Percentiles rank a stretch among this genome's conserved stretches.
Conservation (phyloP, 2,113 vertebrate species). For the Motacilla alba region DNA sequence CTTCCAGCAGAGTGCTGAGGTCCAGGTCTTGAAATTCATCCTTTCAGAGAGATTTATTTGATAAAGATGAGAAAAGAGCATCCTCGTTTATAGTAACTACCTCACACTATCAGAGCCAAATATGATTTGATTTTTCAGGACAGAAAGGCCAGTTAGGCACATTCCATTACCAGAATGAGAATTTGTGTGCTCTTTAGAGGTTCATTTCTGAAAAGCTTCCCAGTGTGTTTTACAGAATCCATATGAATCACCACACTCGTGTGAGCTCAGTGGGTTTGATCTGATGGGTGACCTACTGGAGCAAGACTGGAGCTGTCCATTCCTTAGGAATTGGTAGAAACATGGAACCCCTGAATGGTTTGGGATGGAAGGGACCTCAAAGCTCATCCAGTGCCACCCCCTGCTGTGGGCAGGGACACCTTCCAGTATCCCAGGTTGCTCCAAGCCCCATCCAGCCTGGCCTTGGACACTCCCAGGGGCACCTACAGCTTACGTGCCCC, state of each 20-base stretch:
- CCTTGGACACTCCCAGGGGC: background rate
- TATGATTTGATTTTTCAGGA: background rate
- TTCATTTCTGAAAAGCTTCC: background rate
- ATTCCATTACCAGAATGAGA: background rate
- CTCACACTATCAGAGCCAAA: background rate
- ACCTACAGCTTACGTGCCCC: background rate
- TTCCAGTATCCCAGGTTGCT: fast-evolving
- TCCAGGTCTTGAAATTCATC: background rate
- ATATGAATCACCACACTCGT: fast-evolving
- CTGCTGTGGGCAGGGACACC: background rate
- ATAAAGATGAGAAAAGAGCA: background rate
- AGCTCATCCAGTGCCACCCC: fast-evolving
- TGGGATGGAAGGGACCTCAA: background rate
- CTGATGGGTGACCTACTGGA: background rate
- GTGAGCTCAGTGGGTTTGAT: background rate
- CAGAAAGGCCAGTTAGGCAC: background rate
- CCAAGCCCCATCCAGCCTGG: background rate
- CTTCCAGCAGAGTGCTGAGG: background rate
- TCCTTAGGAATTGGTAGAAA: background rate
- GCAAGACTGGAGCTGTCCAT: background rate
- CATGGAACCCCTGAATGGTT: background rate
- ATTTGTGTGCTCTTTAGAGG: background rate
- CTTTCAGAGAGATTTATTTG: background rate
- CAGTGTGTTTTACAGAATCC: background rate
- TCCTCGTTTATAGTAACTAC: background rate